phyloP scores from a whole-genome alignment of 2,888 invertebrate species.

The Alloscopus bannaensis region DNA sequence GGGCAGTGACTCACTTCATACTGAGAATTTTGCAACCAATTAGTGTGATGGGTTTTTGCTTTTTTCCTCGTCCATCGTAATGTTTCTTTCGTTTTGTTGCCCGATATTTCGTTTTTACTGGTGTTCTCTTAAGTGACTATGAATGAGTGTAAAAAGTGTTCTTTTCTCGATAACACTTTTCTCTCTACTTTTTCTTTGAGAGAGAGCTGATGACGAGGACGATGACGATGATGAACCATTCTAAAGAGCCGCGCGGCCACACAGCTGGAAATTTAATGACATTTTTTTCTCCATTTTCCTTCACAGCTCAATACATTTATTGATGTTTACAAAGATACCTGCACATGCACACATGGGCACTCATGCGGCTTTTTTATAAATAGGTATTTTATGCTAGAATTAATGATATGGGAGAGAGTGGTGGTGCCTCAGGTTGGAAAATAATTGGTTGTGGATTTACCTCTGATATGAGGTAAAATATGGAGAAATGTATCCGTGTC shows the following conservation, averaged over 20 bases:
- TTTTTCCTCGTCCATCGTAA: not conserved
- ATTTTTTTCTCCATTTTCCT: constrained; percentile 33
- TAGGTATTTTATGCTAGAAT: not conserved
- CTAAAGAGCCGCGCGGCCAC: constrained; percentile 48
- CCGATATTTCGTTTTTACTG: not conserved
- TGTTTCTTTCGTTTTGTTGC: not conserved
- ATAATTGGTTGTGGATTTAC: constrained; percentile 42
- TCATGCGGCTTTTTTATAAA: not conserved
- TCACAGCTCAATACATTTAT: constrained; percentile 12
- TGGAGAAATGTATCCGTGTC: not conserved
- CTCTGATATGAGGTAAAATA: not conserved
- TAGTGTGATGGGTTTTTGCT: constrained; percentile 51
- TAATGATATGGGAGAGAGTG: constrained; percentile 40
- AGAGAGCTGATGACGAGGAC: not conserved
- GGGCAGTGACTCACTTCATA: constrained; percentile 41
- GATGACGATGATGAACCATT: not conserved
- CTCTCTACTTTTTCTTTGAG: not conserved
- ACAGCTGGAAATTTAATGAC: constrained; percentile 62
- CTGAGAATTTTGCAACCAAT: constrained; percentile 55
- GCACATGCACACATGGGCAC: not conserved
- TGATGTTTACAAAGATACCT: no score
- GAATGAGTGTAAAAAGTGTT: not conserved
- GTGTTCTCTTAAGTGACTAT: not conserved
- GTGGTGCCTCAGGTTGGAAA: constrained; percentile 51
- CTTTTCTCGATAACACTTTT: not conserved